Base-by-base conservation (phyloP, 2,888 invertebrate species). In the Ptycholaimellus sp. region DNA sequence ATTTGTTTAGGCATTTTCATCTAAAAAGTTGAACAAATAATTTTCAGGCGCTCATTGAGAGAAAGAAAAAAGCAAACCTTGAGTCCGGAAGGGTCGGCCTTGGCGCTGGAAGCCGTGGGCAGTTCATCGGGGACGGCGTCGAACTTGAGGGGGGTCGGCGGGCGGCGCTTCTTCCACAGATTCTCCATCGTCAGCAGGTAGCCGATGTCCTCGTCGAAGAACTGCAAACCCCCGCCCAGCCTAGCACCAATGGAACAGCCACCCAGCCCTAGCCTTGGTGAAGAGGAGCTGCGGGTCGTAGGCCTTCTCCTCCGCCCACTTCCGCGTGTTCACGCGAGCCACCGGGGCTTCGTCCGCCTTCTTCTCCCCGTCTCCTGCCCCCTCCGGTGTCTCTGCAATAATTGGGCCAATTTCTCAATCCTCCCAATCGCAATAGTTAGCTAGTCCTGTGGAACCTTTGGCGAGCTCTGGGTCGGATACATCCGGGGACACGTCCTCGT, bases 401-500 rank as follows among this genome's bases (percentile, higher is more conserved):
- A 19, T 33, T 33, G 13, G 9, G 13, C 11, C 17, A 20, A 35
- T 14, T 14, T 14, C 21, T 33, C 29, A 17, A 11, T 37, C 20
- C 27, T 39, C 39, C 17, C 19, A 23, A 3, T n/a, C 13, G 28
- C 13, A 18, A n/a, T 18, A 20, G 34, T 23, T 20, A 19, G 18
- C 13, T 18, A 9, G 2, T 13, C 6, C 17, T 7, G 11, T 6
- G 13, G 9, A 9, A 6, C 35, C 23, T 21, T 39, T 23, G 19
- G 11, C 32, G 14, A 25, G 28, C 19, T 31, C 90, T 6, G 87
- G 85, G 63, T 93, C 90, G 17, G 77, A 82, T 1, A 81, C 74
- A 56, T 96, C 93, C 0, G 96, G 96, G 11, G 90, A 87, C 2
- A 96, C 90, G 59, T 93, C 93, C 55, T 93, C 75, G 63, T 93